phyloP scores from a whole-genome alignment of 1,140 invertebrate genomes.

The Musca vetustissima region DNA sequence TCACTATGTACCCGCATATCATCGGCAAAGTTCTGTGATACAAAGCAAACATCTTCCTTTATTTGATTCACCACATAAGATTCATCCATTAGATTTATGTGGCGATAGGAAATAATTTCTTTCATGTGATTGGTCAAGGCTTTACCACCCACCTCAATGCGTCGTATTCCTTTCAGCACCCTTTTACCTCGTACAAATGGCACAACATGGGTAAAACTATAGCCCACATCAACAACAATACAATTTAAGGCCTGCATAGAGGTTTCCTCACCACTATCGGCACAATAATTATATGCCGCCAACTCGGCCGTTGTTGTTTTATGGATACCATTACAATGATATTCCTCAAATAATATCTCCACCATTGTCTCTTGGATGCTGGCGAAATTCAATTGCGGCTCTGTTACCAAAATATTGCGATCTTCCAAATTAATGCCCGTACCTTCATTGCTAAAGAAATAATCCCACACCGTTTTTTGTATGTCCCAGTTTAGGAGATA shows the following conservation, averaged over 20 bases:
- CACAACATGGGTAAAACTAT: slow-evolving; percentile 93
- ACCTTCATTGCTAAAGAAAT: slow-evolving; percentile 88
- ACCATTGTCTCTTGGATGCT: slow-evolving; percentile 90
- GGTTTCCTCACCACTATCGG: slow-evolving; percentile 47
- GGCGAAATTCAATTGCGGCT: slow-evolving; percentile 92
- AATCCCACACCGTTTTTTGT: slow-evolving; percentile 93
- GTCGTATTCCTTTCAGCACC: slow-evolving; percentile 72
- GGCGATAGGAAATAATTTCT: slow-evolving; percentile 89
- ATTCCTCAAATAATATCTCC: slow-evolving; percentile 98
- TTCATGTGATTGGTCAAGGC: slow-evolving; percentile 97
- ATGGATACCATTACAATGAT: slow-evolving; percentile 84
- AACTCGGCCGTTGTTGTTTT: slow-evolving; percentile 77
- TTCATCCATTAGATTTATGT: slow-evolving; percentile 98
- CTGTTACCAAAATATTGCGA: slow-evolving; percentile 84
- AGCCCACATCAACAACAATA: slow-evolving; percentile 90
- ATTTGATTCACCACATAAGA: slow-evolving; percentile 98
- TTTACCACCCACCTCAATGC: slow-evolving; percentile 97
- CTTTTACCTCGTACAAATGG: slow-evolving; percentile 92
- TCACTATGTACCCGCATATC: slow-evolving; percentile 79
- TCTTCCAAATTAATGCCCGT: slow-evolving; percentile 77
- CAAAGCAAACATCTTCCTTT: slow-evolving; percentile 97
- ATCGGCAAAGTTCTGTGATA: slow-evolving; percentile 80
- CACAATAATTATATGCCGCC: slow-evolving; percentile 67
- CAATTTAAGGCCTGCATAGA: slow-evolving; percentile 65
- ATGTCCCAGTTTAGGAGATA: slow-evolving; percentile 95